Base-by-base conservation (phyloP, 1,140 invertebrate species). In the Drosophila kepulauana region DNA sequence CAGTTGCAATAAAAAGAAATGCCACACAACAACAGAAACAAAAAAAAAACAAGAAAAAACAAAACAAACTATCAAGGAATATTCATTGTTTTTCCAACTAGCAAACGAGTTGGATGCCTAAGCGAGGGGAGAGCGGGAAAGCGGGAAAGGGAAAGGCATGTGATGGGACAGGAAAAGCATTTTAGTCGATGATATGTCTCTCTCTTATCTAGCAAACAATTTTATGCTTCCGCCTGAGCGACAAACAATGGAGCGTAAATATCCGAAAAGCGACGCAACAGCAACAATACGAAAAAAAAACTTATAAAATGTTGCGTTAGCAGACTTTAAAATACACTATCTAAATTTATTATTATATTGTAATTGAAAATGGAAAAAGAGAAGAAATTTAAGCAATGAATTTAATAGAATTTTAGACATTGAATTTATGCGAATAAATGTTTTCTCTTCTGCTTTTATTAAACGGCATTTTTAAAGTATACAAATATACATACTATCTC, bases 181-280 rank as follows among this genome's bases (percentile, higher is more conserved):
- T 89, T 85, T 79, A 81, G 75, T 77, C 85, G 78, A 89, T 88
- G 84, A 88, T 88, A 75, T 81, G 77, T 84, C 85, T 71, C 66
- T 65, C 51, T 69, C 67, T 89, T 89, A 89, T 89, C 85, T 89
- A 79, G 85, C 78, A 85, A 89, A 85, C 85, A 89, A 89, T 89
- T 89, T 89, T 81, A 85, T 89, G 86, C 85, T 89, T 89, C 85
- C 85, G 85, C 81, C 86, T 89, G 85, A 89, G 85, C 85, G 85
- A 89, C 85, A 89, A 89, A 89, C 85, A 89, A 89, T 89, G 78
- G 85, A 85, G 85, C 85, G 85, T 88, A 88, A 88, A 88, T 88
- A 88, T 88, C 85, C 85, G 65, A 84, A 89, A 88, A 88, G 80
- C 84, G 77, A 70, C 49, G 69, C 84, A 82, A 67, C 62, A 72